These are phyloP conservation scores for Spinus pinus DNA, from an alignment of 2,797 vertebrate genomes.

Conservation along the genomic window DNA sequence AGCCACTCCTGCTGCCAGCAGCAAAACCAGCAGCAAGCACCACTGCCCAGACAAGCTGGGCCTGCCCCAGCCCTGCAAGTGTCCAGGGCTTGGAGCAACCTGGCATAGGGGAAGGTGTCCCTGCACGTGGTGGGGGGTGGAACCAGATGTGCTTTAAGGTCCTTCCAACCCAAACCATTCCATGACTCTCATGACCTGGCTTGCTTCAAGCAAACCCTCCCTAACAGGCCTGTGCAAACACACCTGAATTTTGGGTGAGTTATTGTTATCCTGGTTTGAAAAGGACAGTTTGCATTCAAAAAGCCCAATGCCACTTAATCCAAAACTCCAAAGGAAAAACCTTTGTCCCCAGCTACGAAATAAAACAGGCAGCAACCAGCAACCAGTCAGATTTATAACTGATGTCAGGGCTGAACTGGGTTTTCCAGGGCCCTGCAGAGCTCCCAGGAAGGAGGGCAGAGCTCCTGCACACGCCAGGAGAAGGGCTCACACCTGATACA, in stretches of 20 bases:
- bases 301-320: not conserved
- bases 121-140: not conserved
- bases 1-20: not conserved
- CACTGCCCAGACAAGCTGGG: not conserved
- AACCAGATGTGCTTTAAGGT: rapidly evolving
- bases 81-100: not conserved
- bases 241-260: no score
- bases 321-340: not conserved
- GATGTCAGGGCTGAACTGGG: not conserved
- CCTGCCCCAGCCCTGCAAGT: not conserved
- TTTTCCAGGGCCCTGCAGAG: not conserved
- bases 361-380: not conserved
- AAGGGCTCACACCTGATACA: not conserved
- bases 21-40: not conserved
- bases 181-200: not conserved
- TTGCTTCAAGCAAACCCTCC: not conserved
- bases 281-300: not conserved
- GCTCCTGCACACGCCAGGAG: not conserved
- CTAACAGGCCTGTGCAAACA: not conserved
- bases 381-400: not conserved
- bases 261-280: rapidly evolving
- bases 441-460: not conserved
- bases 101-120: rapidly evolving
- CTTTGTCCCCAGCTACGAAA: not conserved
- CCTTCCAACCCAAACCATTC: not conserved